These are phyloP conservation scores for Adelges cooleyi DNA, from an alignment of 1,140 invertebrate genomes.

Conservation along the genomic window DNA sequence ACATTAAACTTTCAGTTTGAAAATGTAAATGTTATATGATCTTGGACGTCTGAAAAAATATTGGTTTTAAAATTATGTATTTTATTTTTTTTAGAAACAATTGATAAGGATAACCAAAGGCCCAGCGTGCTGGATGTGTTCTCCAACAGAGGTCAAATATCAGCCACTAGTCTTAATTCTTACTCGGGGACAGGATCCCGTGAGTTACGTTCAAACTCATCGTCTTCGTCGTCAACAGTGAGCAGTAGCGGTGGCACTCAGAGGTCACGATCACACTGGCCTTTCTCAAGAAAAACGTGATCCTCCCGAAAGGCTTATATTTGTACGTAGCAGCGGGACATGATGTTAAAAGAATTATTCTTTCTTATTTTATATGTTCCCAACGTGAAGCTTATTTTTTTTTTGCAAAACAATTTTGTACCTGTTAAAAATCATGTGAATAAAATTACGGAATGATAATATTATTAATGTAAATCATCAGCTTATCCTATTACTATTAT, in stretches of 20 bases:
- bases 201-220: constrained; percentile 40
- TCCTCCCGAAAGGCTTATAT: background rate
- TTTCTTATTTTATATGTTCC: background rate
- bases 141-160: constrained; percentile 37
- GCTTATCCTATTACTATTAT: background rate
- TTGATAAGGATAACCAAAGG: constrained; percentile 38
- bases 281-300: constrained; percentile 38
- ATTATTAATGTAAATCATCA: background rate
- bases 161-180: constrained; percentile 41
- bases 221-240: constrained; percentile 35
- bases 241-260: constrained; percentile 36
- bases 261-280: constrained; percentile 39
- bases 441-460: background rate
- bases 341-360: background rate
- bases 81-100: constrained; percentile 36
- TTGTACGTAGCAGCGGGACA: background rate
- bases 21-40: too few species aligned
- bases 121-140: constrained; percentile 43
- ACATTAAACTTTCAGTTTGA: too few species aligned
- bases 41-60: too few species aligned
- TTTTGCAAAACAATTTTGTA: constrained; percentile 2
- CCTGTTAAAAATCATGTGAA: background rate
- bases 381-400: background rate
- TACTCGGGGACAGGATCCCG: constrained; percentile 41
- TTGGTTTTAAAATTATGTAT: too few species aligned